These are phyloP conservation scores for Phyto melanocephala DNA, from an alignment of 2,888 invertebrate species.

Conservation along the genomic window DNA sequence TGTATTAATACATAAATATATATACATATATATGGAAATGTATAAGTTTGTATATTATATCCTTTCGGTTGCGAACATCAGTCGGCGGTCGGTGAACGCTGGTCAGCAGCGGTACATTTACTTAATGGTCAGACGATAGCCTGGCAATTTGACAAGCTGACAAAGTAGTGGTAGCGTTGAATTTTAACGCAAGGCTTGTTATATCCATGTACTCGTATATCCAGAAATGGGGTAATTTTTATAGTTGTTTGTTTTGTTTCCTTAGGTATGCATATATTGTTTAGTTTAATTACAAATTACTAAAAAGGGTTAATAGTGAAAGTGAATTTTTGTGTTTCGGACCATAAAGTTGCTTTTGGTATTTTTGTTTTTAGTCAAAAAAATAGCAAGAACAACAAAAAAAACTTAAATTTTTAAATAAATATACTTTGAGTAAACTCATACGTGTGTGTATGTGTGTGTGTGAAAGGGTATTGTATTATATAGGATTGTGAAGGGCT, in stretches of 20 bases:
- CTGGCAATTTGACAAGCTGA: conserved; percentile 20
- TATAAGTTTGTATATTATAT: conserved; percentile 50
- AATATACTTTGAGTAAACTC: neutral
- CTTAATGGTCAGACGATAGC: conserved; percentile 36
- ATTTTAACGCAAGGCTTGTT: conserved; percentile 55
- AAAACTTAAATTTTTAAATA: conserved; percentile 14
- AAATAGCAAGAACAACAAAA: neutral
- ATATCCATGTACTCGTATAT: conserved; percentile 55
- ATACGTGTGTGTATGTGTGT: neutral
- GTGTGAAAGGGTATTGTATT: neutral
- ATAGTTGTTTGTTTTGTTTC: conserved; percentile 15
- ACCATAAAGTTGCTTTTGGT: conserved; percentile 49
- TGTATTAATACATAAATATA: no score
- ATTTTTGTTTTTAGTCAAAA: conserved; percentile 10
- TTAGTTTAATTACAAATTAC: conserved; percentile 66
- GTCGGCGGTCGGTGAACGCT: conserved; percentile 30
- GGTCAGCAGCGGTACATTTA: conserved; percentile 59
- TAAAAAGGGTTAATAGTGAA: conserved; percentile 66
- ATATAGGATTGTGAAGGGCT: conserved; percentile 50
- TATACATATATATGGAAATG: neutral
- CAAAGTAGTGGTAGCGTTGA: conserved; percentile 41
- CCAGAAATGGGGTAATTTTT: conserved; percentile 59
- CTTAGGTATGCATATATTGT: conserved; percentile 50
- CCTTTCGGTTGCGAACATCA: conserved; percentile 58
- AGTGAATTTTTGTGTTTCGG: conserved; percentile 63